Evolutionary conservation across 2,888 invertebrate species (phyloP).

Genomic region (Pollenia labialis): DNA sequence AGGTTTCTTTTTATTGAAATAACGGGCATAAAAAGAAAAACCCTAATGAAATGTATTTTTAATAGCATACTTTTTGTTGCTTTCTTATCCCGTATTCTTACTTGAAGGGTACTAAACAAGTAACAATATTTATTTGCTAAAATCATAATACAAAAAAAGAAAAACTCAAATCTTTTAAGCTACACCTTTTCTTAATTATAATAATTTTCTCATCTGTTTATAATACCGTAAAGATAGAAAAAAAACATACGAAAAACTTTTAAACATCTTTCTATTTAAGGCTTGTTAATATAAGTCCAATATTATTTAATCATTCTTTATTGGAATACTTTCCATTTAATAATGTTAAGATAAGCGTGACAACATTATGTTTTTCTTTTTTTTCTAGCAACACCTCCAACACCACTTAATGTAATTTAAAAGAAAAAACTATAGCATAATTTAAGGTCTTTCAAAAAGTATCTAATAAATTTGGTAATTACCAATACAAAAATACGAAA

Average conservation of each 20-base stretch:
- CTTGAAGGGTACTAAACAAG: too few relatives aligned
- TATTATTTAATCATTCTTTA: background rate
- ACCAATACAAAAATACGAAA: slow-evolving; percentile 16
- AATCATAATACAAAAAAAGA: too few relatives aligned
- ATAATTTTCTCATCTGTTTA: slow-evolving; percentile 23
- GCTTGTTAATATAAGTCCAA: slow-evolving; percentile 2
- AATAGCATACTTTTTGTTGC: too few relatives aligned
- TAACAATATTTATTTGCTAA: too few relatives aligned
- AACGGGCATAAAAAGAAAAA: too few relatives aligned
- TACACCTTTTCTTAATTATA: too few relatives aligned
- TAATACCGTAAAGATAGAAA: background rate
- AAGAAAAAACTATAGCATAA: background rate
- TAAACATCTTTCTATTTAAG: background rate
- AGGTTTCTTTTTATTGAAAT: too few relatives aligned
- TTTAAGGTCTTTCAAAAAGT: background rate
- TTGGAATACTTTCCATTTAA: background rate
- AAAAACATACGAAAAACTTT: slow-evolving; percentile 14
- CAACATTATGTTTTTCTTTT: background rate
- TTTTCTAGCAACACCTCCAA: slow-evolving; percentile 12
- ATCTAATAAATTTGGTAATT: slow-evolving; percentile 36
- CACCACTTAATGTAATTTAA: background rate
- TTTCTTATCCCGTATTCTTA: too few relatives aligned
- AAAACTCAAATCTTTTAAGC: too few relatives aligned
- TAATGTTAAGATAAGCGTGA: slow-evolving; percentile 4
- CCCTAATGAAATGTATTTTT: too few relatives aligned